Conservation (phyloP, 2,888 invertebrate species). For the Bellardia pandia region DNA sequence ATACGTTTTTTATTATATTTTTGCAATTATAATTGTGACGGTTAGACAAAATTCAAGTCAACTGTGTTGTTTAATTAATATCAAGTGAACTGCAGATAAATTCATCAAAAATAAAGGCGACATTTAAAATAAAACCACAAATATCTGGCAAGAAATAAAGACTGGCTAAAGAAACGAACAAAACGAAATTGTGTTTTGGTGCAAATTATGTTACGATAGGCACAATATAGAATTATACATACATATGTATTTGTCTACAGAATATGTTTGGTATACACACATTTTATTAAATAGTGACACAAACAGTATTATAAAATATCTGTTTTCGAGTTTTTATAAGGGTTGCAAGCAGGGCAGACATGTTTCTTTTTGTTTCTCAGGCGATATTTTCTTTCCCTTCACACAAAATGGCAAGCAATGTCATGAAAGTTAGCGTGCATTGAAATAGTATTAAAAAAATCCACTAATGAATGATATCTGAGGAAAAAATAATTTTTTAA, state of each 20-base stretch:
- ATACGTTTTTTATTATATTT: slow-evolving; percentile 27
- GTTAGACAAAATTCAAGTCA: slow-evolving; percentile 79
- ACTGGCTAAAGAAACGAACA: neutral
- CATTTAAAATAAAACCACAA: slow-evolving; percentile 24
- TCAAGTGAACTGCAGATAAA: slow-evolving; percentile 77
- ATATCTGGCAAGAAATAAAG: neutral
- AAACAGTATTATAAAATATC: slow-evolving; percentile 2
- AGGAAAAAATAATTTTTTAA: no score
- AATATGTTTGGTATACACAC: neutral
- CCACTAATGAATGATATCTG: no score
- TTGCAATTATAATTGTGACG: slow-evolving; percentile 73
- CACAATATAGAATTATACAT: neutral
- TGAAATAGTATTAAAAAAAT: no score
- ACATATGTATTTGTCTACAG: neutral
- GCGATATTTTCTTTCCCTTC: neutral
- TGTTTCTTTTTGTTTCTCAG: slow-evolving; percentile 31
- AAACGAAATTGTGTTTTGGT: slow-evolving; percentile 19
- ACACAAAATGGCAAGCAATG: slow-evolving; percentile 49
- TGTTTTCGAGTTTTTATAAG: slow-evolving; percentile 27
- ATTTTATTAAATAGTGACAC: slow-evolving; percentile 34
- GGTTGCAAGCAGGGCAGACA: slow-evolving; percentile 61
- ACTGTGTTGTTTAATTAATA: slow-evolving; percentile 82
- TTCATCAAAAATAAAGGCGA: slow-evolving; percentile 62
- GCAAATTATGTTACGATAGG: slow-evolving; percentile 27
- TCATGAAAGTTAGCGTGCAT: no score